Evolutionary conservation across 2,888 invertebrate genomes (phyloP), one percentile per base, ranked within the genome.

Genomic region (Ctenicera cuprea): DNA sequence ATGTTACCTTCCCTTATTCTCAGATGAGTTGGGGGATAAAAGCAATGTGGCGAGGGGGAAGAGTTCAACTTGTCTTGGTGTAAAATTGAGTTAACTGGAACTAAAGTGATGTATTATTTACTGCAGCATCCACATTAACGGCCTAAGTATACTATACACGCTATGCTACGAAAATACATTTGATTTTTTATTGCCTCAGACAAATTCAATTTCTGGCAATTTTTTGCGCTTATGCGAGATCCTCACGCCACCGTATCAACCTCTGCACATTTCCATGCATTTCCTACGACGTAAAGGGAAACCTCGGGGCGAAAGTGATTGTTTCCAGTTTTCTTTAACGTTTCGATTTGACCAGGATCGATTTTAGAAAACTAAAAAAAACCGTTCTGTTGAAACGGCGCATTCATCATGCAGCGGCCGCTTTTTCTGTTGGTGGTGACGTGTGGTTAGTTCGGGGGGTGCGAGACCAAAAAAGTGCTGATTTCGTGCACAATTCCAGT

Each of bases 401-500:
- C 20, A 37, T 12, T 69, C 68, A 33, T 61, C 68, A 48, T 45
- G 38, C 38, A 26, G 20, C 37, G 20, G 43, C 48, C 50, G 50
- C 41, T 63, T 71, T 71, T 64, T 65, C 64, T 33, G 45, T 45
- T 48, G 54, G 12, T 18, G 45, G 16, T 45, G 57, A 64, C 48
- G 64, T 57, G 64, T 37, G 71, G 71, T 71, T 41, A 65, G 57
- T 59, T 65, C 50, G 48, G 45, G 26, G 62, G 43, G 38, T n/a
- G 41, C 45, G 64, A 33, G 33, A 16, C 30, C 62, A 79, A 80
- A 80, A 81, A 80, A 80, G 76, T 79, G 84, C 85, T 83, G 84
- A 83, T 82, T 83, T 81, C 78, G 83, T 83, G 83, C 80, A 77
- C 80, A 81, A 79, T 82, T 81, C 74, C 67, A 70, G 62, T 82